Evolutionary conservation across 2,888 invertebrate species (phyloP), one percentile per base, ranked within the genome.

Genomic region (Conchocele bisecta): DNA sequence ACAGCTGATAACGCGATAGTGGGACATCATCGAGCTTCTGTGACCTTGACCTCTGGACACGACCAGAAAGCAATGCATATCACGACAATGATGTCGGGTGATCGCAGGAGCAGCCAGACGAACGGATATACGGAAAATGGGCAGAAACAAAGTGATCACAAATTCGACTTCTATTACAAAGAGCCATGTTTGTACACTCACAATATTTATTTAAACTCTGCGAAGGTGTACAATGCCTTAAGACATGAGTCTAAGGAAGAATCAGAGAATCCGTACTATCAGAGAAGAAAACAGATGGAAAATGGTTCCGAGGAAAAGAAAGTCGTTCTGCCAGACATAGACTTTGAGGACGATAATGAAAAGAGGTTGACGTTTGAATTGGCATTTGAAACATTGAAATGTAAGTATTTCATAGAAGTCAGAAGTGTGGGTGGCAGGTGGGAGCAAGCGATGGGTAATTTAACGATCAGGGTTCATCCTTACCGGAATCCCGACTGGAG

Each of bases 301-400:
- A 61, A 63, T 5, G 60, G 56, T 37, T 28, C 51, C n/a, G 29
- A 50, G 31, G 28, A 68, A 22, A 57, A 70, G 61, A 58, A 63
- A 35, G 46, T 68, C 26, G 68, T 61, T 13, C 51, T 79, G 15
- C 73, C 78, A 22, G 81, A 83, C 17, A 69, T 86, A 28, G 83
- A 86, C 11, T 89, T 88, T 75, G 74, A 74, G 11, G 80, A 85
- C 74, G 84, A 83, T 53, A 79, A 77, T 33, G 88, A 89, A 61
- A 86, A 88, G 72, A 78, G 86, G 59, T 78, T 85, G 6, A 84
- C 87, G 0, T 89, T 85, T 75, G 83, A 86, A 61, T 69, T 90
- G 66, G 88, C 89, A 6, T 89, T 88, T 73, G 79, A 81, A 44
- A 81, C 88, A 4, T 75, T 90, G 26, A 90, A 89, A 84, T 90